phyloP scores from a whole-genome alignment of 2,888 invertebrate genomes.

The Smittia aterrima region DNA sequence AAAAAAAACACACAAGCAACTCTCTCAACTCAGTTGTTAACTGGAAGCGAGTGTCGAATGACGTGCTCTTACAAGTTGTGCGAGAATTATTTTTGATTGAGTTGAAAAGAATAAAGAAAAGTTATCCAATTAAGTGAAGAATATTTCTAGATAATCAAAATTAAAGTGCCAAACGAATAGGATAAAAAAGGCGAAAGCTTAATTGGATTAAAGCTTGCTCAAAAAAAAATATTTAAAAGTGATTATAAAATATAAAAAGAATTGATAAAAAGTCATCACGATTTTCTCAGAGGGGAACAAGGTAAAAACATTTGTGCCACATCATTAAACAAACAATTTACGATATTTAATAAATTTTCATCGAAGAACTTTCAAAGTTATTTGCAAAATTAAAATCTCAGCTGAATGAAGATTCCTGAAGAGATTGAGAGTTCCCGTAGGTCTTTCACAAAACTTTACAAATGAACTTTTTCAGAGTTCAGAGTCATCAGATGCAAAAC shows the following conservation, averaged over 20 bases:
- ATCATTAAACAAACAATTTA: too few relatives aligned
- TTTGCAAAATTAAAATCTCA: too few relatives aligned
- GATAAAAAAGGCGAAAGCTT: neutral
- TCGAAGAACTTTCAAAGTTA: too few relatives aligned
- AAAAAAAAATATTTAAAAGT: neutral
- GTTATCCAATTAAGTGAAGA: neutral
- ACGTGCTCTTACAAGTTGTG: constrained; percentile 2
- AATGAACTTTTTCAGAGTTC: too few relatives aligned
- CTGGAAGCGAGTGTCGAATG: neutral
- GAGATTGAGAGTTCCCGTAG: too few relatives aligned
- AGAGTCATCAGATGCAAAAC: too few relatives aligned
- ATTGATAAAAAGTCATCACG: constrained; percentile 46
- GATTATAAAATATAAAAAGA: too few relatives aligned
- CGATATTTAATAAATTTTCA: too few relatives aligned
- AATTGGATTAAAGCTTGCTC: neutral
- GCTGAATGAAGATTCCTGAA: too few relatives aligned
- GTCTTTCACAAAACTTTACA: too few relatives aligned
- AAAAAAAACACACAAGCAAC: constrained; percentile 21
- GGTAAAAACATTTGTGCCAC: constrained; percentile 48
- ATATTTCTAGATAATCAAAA: neutral
- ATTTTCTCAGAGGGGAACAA: constrained; percentile 56
- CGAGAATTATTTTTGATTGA: neutral
- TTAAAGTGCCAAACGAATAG: neutral
- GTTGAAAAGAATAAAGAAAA: neutral
- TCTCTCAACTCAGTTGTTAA: constrained; percentile 25